Evolutionary conservation across 2,797 vertebrate genomes (phyloP).

Genomic region (Sternotherus odoratus): DNA sequence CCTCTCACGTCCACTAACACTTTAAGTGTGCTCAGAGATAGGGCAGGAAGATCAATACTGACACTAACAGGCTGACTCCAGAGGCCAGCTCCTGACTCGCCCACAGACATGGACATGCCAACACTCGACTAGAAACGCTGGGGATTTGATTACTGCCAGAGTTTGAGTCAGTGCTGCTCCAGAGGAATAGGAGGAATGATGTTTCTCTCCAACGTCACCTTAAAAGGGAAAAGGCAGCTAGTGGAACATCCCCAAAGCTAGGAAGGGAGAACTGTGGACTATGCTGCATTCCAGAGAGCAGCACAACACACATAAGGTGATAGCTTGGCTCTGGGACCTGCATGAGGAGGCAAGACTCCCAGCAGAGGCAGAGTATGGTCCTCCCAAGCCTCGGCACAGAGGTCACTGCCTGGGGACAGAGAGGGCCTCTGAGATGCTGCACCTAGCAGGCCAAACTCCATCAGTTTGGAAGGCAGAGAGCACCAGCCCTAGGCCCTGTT

Average conservation of each 20-base stretch:
- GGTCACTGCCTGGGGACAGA: not conserved
- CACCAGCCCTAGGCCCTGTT: not conserved
- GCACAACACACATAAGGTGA: not conserved
- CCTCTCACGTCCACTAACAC: accelerated
- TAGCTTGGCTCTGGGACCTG: not conserved
- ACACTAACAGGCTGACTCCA: not conserved
- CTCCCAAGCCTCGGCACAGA: not conserved
- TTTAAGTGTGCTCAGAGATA: not conserved
- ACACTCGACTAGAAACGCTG: not conserved
- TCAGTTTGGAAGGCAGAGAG: not conserved
- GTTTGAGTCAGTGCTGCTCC: not conserved
- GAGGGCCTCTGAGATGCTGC: not conserved
- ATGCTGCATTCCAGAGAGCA: not conserved
- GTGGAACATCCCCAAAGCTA: too few relatives aligned
- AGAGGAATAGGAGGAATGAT: not conserved
- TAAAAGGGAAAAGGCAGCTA: slow-evolving; percentile 28
- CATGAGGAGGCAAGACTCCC: not conserved
- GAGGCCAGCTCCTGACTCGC: not conserved
- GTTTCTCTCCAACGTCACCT: not conserved
- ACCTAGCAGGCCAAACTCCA: not conserved
- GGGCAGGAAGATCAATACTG: not conserved
- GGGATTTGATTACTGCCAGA: not conserved
- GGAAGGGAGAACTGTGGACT: not conserved
- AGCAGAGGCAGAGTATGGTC: not conserved
- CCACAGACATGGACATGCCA: not conserved